A percentile compares a stretch with the other conserved stretches of the same genome.
Evolutionary conservation across 2,797 vertebrate genomes (phyloP).

Genomic region (Cryptoprocta ferox): DNA sequence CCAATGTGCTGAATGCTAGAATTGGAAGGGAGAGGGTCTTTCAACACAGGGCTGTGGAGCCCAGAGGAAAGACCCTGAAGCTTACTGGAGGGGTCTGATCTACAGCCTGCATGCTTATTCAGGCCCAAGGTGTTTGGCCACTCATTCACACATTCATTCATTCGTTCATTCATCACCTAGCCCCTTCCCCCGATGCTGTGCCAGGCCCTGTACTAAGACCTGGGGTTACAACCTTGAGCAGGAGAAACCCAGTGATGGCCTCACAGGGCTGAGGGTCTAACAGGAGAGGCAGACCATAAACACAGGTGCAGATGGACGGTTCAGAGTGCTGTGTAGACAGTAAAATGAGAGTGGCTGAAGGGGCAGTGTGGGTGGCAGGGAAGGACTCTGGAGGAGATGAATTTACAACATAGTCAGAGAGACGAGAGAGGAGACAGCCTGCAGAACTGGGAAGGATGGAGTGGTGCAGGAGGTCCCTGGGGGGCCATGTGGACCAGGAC

Average conservation of each 20-base stretch:
- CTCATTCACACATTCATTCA: background rate
- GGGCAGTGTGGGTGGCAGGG: fast-evolving
- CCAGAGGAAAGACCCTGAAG: background rate
- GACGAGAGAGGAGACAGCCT: background rate
- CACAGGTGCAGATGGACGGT: background rate
- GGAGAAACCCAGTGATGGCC: background rate
- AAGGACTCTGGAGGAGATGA: background rate
- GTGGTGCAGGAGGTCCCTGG: background rate
- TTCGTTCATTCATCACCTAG: background rate
- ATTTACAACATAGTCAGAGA: background rate
- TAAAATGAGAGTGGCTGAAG: background rate
- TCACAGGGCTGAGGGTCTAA: background rate
- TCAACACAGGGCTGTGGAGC: background rate
- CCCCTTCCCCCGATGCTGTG: background rate
- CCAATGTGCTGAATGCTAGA: too few species aligned
- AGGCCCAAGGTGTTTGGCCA: background rate
- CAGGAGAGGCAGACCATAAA: background rate
- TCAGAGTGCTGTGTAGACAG: background rate
- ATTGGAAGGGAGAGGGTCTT: background rate
- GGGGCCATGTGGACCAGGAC: background rate
- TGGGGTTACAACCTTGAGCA: background rate
- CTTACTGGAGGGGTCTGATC: background rate
- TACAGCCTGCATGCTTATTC: background rate
- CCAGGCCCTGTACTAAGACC: background rate
- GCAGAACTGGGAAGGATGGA: background rate